Percentiles rank a stretch among this genome's conserved stretches.
These are phyloP conservation scores for Chrysopilus asiliformis DNA, from an alignment of 2,888 invertebrate genomes.

Conservation along the genomic window DNA sequence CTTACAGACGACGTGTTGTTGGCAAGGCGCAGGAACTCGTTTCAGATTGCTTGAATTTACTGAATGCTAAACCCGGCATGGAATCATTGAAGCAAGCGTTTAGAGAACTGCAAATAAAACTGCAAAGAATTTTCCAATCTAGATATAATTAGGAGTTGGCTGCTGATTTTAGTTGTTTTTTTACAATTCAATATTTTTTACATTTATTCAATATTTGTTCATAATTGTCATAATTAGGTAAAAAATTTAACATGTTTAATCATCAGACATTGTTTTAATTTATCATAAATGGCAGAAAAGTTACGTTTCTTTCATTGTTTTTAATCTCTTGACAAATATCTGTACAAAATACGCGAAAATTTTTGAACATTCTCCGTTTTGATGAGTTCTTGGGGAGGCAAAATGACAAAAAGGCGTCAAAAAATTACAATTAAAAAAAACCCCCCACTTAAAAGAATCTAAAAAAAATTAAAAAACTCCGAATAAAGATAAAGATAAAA, in stretches of 20 bases:
- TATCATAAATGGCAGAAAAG: too few relatives aligned
- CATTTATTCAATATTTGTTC: too few relatives aligned
- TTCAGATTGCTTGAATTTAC: conserved; percentile 56
- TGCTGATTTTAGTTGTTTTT: background rate
- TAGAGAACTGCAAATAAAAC: conserved; percentile 33
- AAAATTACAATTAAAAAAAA: too few relatives aligned
- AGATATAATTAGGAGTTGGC: background rate
- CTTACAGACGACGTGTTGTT: conserved; percentile 48
- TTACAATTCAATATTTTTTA: background rate
- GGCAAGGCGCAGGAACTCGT: conserved; percentile 62
- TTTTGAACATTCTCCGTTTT: conserved; percentile 2
- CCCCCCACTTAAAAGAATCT: too few relatives aligned
- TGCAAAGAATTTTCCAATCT: conserved; percentile 21
- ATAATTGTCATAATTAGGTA: background rate
- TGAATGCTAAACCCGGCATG: conserved; percentile 62
- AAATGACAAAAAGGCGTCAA: too few relatives aligned
- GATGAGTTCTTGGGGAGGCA: background rate
- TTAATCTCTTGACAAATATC: too few relatives aligned
- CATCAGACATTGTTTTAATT: too few relatives aligned
- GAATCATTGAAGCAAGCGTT: conserved; percentile 44
- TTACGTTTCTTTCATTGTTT: too few relatives aligned
- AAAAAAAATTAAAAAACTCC: too few relatives aligned
- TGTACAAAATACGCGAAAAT: too few relatives aligned
- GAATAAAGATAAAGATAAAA: too few relatives aligned
- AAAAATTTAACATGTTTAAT: conserved; percentile 1